A percentile compares a stretch with the other conserved stretches of the same genome.
phyloP scores from a whole-genome alignment of 2,888 invertebrate genomes.

The Neoscelio sp. region DNA sequence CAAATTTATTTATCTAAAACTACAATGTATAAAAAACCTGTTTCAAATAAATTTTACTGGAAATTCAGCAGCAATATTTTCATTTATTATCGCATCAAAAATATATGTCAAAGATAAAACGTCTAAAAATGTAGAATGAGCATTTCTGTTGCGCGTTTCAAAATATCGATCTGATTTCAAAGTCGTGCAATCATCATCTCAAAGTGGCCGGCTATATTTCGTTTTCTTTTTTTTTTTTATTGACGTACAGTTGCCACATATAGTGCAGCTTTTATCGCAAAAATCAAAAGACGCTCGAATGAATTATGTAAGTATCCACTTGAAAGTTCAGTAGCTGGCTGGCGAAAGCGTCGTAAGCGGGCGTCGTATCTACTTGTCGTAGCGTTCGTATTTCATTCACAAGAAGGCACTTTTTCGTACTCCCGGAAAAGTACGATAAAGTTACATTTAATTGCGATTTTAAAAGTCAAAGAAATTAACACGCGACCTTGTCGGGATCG shows the following conservation, averaged over 20 bases:
- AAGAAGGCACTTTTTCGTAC: slow-evolving; percentile 16
- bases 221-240: slow-evolving; percentile 26
- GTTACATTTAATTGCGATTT: slow-evolving; percentile 29
- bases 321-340: slow-evolving; percentile 31
- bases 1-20: too few relatives aligned
- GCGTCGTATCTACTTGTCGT: background rate
- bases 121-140: slow-evolving; percentile 1
- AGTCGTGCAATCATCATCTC: slow-evolving; percentile 50
- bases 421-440: slow-evolving; percentile 2
- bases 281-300: slow-evolving; percentile 57
- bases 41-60: too few relatives aligned
- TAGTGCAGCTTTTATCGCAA: slow-evolving; percentile 40
- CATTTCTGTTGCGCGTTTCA: slow-evolving; percentile 6
- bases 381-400: slow-evolving; percentile 5
- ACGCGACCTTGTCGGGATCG: background rate
- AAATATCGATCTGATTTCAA: slow-evolving; percentile 40
- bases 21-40: too few relatives aligned
- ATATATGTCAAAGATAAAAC: too few relatives aligned
- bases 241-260: slow-evolving; percentile 31
- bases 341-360: slow-evolving; percentile 10
- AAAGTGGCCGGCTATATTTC: slow-evolving; percentile 49
- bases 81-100: too few relatives aligned
- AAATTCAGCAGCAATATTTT: too few relatives aligned
- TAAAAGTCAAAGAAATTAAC: slow-evolving; percentile 24
- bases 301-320: slow-evolving; percentile 57